phyloP scores from a whole-genome alignment of 23 tunicate genomes.

The Clavelina lepadiformis region DNA sequence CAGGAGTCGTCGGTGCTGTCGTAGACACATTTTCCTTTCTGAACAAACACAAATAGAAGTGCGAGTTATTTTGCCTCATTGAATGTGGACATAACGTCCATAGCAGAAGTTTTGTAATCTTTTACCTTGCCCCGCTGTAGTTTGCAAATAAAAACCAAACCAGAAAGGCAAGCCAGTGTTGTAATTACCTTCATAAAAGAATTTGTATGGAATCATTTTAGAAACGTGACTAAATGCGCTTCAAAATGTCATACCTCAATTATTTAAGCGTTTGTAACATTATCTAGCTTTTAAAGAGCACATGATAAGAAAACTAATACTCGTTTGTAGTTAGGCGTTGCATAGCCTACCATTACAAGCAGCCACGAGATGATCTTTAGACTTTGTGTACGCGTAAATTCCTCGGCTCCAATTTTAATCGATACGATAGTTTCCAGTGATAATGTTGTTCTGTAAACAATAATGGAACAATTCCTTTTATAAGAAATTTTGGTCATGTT shows the following conservation, averaged over 20 bases:
- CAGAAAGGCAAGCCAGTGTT: slow-evolving; percentile 4
- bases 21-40: background rate
- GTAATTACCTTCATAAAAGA: slow-evolving; percentile 1
- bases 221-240: too few species aligned
- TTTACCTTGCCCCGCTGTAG: too few species aligned
- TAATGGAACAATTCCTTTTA: background rate
- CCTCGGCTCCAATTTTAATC: slow-evolving; percentile 32
- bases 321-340: too few species aligned
- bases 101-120: too few species aligned
- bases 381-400: slow-evolving; percentile 13
- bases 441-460: slow-evolving; percentile 6
- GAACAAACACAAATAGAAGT: background rate
- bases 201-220: too few species aligned
- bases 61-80: background rate
- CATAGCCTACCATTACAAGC: slow-evolving; percentile 4
- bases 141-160: slow-evolving; percentile 7
- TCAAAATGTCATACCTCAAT: too few species aligned
- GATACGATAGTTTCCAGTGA: slow-evolving; percentile 10
- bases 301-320: too few species aligned
- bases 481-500: too few species aligned
- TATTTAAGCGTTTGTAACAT: too few species aligned
- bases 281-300: too few species aligned
- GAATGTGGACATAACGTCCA: too few species aligned
- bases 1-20: slow-evolving; percentile 28
- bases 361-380: slow-evolving; percentile 17